Base-by-base conservation (phyloP, 37 sponge, comb jelly and placozoan genomes). In the Tethya wilhelma region DNA sequence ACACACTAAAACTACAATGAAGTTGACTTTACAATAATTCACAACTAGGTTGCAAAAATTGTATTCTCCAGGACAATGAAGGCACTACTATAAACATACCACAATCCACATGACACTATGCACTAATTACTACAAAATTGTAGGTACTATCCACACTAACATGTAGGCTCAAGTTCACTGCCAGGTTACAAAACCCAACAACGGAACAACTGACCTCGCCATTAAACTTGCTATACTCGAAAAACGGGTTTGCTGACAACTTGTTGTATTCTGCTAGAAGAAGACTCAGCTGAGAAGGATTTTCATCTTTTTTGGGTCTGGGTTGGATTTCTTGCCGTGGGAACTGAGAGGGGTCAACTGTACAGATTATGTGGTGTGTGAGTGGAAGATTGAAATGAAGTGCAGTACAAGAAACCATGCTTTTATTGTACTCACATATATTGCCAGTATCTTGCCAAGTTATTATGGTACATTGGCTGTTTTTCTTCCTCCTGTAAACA, bases 181-280 rank as follows among this genome's bases (percentile, higher is more conserved):
- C 14, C 55, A 11, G 17, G 55, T 17, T 49, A 19, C 14, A 49
- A 17, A 19, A 17, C 55, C 17, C 55, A 49, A 49, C 14, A 19
- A 49, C 14, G 41, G 23, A 67, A 7, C 6, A 28, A 46, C 56
- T 81, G 31, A 89, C 94, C 60, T 89, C 90, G 56, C 94, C 94
- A 67, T 93, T 89, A 41, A 81, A 85, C 45, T 63, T 85, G 49
- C 90, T 73, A 57, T 86, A 93, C 42, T 85, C 71, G 25, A 83
- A 86, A 71, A 82, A 93, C 2, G 91, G 91, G 59, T 93, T 93
- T 2, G 86, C 79, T 11, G 73, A 71, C 56, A 62, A 39, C 32
- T 80, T 63, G 49, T 78, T 64, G 64, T 80, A 64, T 59, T 85
- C 83, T 32, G 82, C 80, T 36, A 93, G 75, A 33, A 93, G 56